These are phyloP conservation scores for Steinernema scapterisci DNA, from an alignment of 2,888 invertebrate species.

Conservation along the genomic window DNA sequence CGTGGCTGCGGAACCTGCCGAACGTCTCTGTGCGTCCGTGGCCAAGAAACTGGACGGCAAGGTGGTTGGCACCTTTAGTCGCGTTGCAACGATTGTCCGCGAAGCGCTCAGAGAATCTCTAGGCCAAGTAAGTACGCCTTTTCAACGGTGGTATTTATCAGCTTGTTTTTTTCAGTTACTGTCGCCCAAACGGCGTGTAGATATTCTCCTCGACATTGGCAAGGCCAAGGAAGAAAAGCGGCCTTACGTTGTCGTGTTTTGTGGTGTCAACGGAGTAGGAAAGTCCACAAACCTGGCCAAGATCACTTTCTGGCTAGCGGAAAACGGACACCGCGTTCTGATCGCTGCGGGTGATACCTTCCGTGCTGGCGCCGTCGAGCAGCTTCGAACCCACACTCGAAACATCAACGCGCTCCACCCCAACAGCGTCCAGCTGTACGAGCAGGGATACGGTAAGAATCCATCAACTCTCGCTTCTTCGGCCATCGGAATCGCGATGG, in stretches of 20 bases:
- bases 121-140: conserved; percentile 72
- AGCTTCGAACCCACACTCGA: conserved; percentile 86
- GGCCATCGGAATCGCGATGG: conserved; percentile 75
- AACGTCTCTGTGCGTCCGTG: conserved; percentile 74
- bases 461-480: conserved; percentile 98
- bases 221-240: conserved; percentile 81
- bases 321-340: conserved; percentile 90
- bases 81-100: conserved; percentile 85
- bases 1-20: conserved; percentile 92
- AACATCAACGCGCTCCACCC: conserved; percentile 26
- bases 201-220: conserved; percentile 91
- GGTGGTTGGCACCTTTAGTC: conserved; percentile 85
- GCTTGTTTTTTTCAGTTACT: conserved; percentile 75
- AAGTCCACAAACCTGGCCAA: conserved; percentile 98
- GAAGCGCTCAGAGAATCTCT: conserved; percentile 86
- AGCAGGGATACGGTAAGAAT: conserved; percentile 98
- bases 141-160: not conserved
- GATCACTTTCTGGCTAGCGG: conserved; percentile 98
- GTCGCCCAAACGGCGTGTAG: conserved; percentile 90
- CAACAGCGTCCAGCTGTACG: conserved; percentile 82
- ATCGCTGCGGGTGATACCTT: conserved; percentile 99
- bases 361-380: conserved; percentile 94
- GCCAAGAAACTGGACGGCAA: conserved; percentile 63
- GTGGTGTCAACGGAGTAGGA: conserved; percentile 98
- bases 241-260: conserved; percentile 95